phyloP scores from a whole-genome alignment of 92 coral and sea anemone genomes.

The Blastomussa wellsi region DNA sequence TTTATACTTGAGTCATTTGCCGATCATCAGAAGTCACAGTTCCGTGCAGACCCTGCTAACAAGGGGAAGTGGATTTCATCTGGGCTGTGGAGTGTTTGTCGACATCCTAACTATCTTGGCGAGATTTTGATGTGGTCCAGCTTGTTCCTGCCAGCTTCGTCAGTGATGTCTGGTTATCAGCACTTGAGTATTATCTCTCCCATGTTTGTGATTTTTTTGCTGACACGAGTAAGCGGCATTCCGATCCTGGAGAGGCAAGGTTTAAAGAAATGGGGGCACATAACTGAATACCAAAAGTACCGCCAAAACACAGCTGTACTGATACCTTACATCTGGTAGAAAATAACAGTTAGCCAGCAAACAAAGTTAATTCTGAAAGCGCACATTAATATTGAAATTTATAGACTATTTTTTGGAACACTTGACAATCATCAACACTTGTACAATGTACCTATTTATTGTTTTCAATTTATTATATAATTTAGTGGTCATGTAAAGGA shows the following conservation, averaged over 20 bases:
- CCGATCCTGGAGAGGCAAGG: constrained; percentile 88
- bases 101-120: constrained; percentile 95
- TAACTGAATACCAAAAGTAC: constrained; percentile 70
- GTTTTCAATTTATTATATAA: too few relatives aligned
- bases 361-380: too few relatives aligned
- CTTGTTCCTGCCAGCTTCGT: constrained; percentile 81
- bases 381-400: too few relatives aligned
- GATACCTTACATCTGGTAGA: constrained; percentile 90
- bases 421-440: too few relatives aligned
- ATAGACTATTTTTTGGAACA: too few relatives aligned
- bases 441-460: too few relatives aligned
- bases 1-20: constrained; percentile 79
- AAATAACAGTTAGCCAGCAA: too few relatives aligned
- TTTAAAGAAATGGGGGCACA: constrained; percentile 79
- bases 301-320: constrained; percentile 76
- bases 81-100: constrained; percentile 93
- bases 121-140: constrained; percentile 93
- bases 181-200: constrained; percentile 80
- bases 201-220: constrained; percentile 71
- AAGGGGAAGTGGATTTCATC: constrained; percentile 88
- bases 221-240: constrained; percentile 81
- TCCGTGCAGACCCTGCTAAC: constrained; percentile 78
- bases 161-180: constrained; percentile 89
- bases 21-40: constrained; percentile 86
- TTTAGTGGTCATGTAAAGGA: too few relatives aligned